Conservation (phyloP, 2,888 invertebrate genomes). For the Harmothoe impar region DNA sequence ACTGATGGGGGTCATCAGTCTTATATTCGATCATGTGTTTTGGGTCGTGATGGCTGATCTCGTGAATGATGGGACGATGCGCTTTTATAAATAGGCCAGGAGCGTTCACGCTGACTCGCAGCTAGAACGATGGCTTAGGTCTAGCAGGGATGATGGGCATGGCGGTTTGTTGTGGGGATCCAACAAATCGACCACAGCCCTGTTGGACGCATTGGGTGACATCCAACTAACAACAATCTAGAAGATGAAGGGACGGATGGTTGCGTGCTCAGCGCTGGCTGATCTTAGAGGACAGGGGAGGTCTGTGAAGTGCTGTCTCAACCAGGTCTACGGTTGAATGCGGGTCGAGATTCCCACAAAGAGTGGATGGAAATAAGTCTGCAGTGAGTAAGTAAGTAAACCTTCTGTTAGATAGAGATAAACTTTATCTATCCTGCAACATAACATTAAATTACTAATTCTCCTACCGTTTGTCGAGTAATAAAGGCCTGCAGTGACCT, state of each 20-base stretch:
- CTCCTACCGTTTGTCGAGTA: too few species aligned
- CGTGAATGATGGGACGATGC: not conserved
- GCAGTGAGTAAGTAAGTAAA: constrained; percentile 33
- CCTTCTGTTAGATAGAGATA: not conserved
- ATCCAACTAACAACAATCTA: constrained; percentile 35
- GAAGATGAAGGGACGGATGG: constrained; percentile 36
- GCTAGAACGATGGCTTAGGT: not conserved
- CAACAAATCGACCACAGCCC: constrained; percentile 12
- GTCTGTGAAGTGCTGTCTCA: constrained; percentile 24
- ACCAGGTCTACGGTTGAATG: constrained; percentile 26
- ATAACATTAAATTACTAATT: too few species aligned
- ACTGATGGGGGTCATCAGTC: constrained; percentile 1
- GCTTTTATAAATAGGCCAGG: not conserved
- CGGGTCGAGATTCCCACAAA: constrained; percentile 35
- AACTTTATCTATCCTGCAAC: not conserved
- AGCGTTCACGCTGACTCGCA: not conserved
- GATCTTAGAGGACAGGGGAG: constrained; percentile 27
- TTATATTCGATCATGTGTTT: constrained; percentile 22
- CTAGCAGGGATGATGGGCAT: constrained; percentile 10
- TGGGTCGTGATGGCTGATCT: constrained; percentile 10
- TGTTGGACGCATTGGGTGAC: not conserved
- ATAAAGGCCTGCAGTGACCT: too few species aligned
- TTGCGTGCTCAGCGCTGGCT: constrained; percentile 37
- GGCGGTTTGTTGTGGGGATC: not conserved
- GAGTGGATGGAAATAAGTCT: constrained; percentile 47